These are phyloP conservation scores for Eudasyphora cyanicolor DNA, from an alignment of 2,888 invertebrate species.

Conservation along the genomic window DNA sequence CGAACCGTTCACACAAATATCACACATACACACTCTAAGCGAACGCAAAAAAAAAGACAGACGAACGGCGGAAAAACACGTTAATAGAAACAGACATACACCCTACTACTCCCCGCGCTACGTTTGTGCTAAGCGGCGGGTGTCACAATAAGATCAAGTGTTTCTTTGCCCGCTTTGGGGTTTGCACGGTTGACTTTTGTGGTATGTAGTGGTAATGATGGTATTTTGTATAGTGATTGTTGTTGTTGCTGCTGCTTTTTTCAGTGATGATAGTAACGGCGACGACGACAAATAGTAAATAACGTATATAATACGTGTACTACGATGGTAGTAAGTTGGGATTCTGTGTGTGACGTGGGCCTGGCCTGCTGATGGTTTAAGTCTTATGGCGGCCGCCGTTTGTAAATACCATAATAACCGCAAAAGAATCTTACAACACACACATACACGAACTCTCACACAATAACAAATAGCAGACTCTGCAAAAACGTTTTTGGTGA, in stretches of 20 bases:
- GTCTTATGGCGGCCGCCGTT: not conserved
- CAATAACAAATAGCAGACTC: not conserved
- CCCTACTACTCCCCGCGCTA: not conserved
- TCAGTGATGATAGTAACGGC: slow-evolving; percentile 28
- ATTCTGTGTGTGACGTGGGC: not conserved
- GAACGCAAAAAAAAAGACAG: not conserved
- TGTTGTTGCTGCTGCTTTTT: not conserved
- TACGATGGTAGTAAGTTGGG: too few relatives aligned
- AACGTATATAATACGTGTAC: slow-evolving; percentile 2
- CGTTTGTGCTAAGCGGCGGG: not conserved
- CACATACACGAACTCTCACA: slow-evolving; percentile 18
- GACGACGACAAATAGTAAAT: slow-evolving; percentile 31
- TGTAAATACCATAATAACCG: slow-evolving; percentile 38
- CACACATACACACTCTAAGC: slow-evolving; percentile 50
- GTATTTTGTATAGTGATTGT: not conserved
- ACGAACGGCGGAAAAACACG: slow-evolving; percentile 8
- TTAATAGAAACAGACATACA: not conserved
- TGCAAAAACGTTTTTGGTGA: slow-evolving; percentile 40
- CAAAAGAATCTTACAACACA: slow-evolving; percentile 28
- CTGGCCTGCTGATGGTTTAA: not conserved
- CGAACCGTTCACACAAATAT: slow-evolving; percentile 31
- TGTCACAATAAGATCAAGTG: slow-evolving; percentile 62
- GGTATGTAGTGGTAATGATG: slow-evolving; percentile 10
- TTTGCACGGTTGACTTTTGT: slow-evolving; percentile 14
- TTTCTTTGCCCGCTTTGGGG: slow-evolving; percentile 30